Conservation (phyloP, 2,888 invertebrate genomes). For the Adelphocoris suturalis region DNA sequence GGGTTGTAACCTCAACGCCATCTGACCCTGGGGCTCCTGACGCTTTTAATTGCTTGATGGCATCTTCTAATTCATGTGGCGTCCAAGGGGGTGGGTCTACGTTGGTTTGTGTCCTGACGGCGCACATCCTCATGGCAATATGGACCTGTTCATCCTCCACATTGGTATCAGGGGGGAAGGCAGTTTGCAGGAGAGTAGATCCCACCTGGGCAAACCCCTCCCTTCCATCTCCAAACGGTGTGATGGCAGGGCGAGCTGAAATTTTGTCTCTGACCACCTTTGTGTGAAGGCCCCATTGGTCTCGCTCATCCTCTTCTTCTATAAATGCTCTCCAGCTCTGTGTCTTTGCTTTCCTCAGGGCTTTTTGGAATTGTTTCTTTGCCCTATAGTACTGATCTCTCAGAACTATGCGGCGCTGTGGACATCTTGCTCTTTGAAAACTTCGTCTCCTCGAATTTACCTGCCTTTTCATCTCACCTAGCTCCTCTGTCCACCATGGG, state of each 20-base stretch:
- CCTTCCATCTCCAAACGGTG: no score
- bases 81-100: not conserved
- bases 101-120: not conserved
- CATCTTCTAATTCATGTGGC: not conserved
- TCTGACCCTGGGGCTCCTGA: not conserved
- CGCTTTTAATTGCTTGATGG: no score
- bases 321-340: constrained; percentile 28
- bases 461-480: not conserved
- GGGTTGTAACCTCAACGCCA: constrained; percentile 5
- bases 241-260: no score
- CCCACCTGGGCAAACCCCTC: not conserved
- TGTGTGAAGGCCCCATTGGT: no score
- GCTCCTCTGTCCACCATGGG: constrained; percentile 46
- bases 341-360: not conserved
- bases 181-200: constrained; percentile 15
- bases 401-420: no score
- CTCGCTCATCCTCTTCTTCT: not conserved
- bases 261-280: no score
- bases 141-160: not conserved
- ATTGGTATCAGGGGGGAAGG: not conserved
- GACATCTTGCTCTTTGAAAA: not conserved
- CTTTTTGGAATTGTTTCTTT: not conserved
- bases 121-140: not conserved
- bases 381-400: not conserved
- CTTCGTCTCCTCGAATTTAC: not conserved